These are phyloP conservation scores for Leptinotarsa juncta DNA, from an alignment of 2,888 invertebrate genomes.

Conservation along the genomic window DNA sequence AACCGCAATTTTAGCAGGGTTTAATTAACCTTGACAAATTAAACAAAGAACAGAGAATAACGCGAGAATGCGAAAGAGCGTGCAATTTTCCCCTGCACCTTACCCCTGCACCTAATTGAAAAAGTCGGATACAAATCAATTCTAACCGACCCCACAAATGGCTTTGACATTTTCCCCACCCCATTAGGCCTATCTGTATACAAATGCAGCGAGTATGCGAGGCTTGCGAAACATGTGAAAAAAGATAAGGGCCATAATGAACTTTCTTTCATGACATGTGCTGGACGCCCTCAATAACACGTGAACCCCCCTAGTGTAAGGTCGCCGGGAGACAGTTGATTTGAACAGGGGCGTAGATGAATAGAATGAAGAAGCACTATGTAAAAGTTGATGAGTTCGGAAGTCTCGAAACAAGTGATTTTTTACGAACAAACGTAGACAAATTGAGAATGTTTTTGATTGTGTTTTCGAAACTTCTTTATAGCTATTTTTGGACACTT, in stretches of 20 bases:
- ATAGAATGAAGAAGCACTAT: too few species aligned
- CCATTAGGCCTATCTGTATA: conserved; percentile 21
- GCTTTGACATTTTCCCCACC: conserved; percentile 26
- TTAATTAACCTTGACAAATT: background rate
- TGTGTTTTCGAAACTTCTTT: too few species aligned
- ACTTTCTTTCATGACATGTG: conserved; percentile 36
- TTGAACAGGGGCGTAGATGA: conserved; percentile 28
- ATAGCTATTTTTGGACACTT: too few species aligned
- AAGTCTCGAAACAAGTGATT: too few species aligned
- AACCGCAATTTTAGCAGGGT: background rate
- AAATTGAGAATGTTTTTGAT: too few species aligned
- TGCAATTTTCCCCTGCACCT: background rate
- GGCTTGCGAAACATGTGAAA: conserved; percentile 35
- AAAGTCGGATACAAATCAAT: conserved; percentile 25
- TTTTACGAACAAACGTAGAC: too few species aligned
- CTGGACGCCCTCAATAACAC: conserved; percentile 24
- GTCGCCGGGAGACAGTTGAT: conserved; percentile 31
- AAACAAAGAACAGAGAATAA: background rate
- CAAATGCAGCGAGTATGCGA: conserved; percentile 23
- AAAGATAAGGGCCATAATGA: conserved; percentile 37
- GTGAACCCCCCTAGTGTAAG: conserved; percentile 30
- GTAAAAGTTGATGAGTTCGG: too few species aligned
- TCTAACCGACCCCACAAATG: conserved; percentile 10
- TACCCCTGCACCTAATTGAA: background rate
- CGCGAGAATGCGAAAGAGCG: background rate